Evolutionary conservation across 2,888 invertebrate genomes (phyloP).

Genomic region (Beris chalybata): DNA sequence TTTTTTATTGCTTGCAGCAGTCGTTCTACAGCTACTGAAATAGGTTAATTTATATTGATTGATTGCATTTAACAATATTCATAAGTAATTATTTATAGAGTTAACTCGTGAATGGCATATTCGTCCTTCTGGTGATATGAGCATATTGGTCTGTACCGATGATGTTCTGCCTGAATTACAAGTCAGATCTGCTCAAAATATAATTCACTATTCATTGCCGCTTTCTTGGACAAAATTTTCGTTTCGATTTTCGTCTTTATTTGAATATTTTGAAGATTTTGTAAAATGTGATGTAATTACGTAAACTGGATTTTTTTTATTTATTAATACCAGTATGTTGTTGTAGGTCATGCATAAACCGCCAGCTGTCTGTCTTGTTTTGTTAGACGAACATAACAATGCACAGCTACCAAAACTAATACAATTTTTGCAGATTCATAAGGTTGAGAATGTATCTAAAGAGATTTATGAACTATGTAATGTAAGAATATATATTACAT

Average conservation of each 20-base stretch:
- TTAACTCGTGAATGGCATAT: constrained; percentile 29
- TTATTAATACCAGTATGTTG: constrained; percentile 43
- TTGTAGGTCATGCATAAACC: constrained; percentile 42
- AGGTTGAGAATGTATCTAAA: constrained; percentile 46
- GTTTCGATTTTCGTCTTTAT: constrained; percentile 68
- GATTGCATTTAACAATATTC: not conserved
- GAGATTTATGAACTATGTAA: constrained; percentile 48
- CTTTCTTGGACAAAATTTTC: constrained; percentile 67
- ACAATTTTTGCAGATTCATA: constrained; percentile 59
- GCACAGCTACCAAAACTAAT: constrained; percentile 65
- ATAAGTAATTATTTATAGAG: constrained; percentile 27
- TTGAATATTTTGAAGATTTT: constrained; percentile 61
- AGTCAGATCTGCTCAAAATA: constrained; percentile 65
- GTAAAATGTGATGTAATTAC: constrained; percentile 35
- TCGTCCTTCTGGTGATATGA: constrained; percentile 37
- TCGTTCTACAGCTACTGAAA: constrained; percentile 32
- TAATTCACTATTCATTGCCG: constrained; percentile 75
- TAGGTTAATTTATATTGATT: constrained; percentile 28
- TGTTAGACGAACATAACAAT: constrained; percentile 63
- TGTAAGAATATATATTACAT: constrained; percentile 44
- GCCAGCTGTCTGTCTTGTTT: constrained; percentile 57
- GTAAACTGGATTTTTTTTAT: constrained; percentile 33
- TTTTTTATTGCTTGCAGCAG: constrained; percentile 21
- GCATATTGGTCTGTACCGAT: constrained; percentile 71
- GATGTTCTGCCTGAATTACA: constrained; percentile 63